A percentile compares a stretch with the other conserved stretches of the same genome.
Conservation (phyloP, 2,113 vertebrate genomes). For the Theropithecus gelada region DNA sequence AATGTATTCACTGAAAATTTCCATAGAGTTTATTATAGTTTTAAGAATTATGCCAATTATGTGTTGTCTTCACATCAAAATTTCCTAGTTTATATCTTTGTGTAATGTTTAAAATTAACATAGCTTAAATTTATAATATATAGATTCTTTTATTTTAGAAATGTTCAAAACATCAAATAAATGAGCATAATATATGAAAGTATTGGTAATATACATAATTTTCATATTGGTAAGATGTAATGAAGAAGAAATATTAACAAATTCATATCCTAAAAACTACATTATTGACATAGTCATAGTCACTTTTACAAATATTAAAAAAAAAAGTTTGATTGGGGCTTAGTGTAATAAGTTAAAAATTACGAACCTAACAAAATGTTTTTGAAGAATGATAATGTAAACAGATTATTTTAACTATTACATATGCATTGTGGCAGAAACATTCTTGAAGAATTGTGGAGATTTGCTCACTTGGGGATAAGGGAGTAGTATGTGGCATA, state of each 20-base stretch:
- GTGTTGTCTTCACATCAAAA: neutral
- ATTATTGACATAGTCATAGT: neutral
- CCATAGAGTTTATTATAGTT: neutral
- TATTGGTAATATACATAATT: no score
- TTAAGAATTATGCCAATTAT: neutral
- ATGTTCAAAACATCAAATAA: neutral
- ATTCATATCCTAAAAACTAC: neutral
- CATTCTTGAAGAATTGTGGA: neutral
- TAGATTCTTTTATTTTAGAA: neutral
- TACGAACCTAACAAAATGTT: neutral
- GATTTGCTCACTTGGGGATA: no score
- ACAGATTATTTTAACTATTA: neutral
- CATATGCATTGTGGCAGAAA: neutral
- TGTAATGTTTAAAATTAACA: neutral
- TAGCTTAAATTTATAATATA: neutral
- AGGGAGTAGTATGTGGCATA: neutral
- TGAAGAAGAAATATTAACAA: neutral
- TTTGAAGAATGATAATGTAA: neutral
- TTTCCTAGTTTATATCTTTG: neutral
- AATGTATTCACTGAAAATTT: neutral
- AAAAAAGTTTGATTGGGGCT: neutral
- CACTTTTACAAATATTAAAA: neutral
- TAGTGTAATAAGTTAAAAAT: neutral
- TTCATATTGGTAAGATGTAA: neutral
- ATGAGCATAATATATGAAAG: neutral